A percentile compares a stretch with the other conserved stretches of the same genome.
phyloP scores from a whole-genome alignment of 2,888 invertebrate species.

The Callyntrura guangdongensis region DNA sequence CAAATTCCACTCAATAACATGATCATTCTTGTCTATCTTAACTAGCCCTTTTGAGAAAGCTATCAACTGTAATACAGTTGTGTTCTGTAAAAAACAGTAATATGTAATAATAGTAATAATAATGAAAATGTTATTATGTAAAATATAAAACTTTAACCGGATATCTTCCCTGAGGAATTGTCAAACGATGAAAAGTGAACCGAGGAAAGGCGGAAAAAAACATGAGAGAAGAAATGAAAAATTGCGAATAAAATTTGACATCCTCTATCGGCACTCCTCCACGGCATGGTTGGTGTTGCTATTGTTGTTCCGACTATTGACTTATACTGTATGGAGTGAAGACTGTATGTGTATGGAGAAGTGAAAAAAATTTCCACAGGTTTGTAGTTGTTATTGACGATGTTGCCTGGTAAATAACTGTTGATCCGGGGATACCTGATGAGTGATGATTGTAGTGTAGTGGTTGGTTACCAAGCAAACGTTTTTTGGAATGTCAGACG shows the following conservation, averaged over 20 bases:
- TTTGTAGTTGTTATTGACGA: background rate
- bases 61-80: background rate
- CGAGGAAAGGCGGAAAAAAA: background rate
- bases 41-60: background rate
- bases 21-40: background rate
- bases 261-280: too few species aligned
- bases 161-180: conserved; percentile 82
- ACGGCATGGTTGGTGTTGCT: background rate
- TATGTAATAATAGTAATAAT: conserved; percentile 25
- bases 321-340: background rate
- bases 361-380: background rate
- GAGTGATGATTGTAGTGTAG: conserved; percentile 28
- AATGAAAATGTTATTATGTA: conserved; percentile 33
- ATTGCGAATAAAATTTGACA: too few species aligned
- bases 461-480: background rate
- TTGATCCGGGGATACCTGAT: conserved; percentile 33
- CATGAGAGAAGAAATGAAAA: background rate
- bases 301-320: background rate
- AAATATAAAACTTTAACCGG: conserved; percentile 81
- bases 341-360: too few species aligned
- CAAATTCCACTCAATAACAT: background rate
- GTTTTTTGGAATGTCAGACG: too few species aligned
- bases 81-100: conserved; percentile 23
- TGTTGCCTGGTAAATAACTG: background rate
- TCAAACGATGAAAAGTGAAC: background rate